Conservation (phyloP, 2,113 vertebrate species). For the Orcinus orca region DNA sequence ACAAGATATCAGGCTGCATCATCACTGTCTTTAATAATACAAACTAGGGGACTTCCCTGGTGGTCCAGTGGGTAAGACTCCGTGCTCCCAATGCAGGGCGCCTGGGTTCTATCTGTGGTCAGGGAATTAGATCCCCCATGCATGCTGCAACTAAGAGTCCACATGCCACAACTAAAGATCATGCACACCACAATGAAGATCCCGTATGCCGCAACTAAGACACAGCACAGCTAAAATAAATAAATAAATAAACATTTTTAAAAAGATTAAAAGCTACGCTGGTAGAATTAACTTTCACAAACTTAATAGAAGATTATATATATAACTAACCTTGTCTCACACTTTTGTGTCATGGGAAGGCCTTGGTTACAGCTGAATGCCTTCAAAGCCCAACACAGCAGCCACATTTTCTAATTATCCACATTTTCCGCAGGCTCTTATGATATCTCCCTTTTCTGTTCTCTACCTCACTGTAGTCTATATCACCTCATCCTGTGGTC, state of each 20-base stretch:
- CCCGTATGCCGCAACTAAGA: too few species aligned
- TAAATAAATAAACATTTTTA: too few species aligned
- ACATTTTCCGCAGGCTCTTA: neutral
- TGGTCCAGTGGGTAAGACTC: too few species aligned
- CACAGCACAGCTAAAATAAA: too few species aligned
- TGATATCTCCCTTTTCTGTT: neutral
- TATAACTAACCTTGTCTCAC: neutral
- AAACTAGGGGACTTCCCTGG: neutral
- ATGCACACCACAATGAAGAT: too few species aligned
- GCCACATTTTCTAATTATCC: neutral
- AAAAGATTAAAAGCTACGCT: neutral
- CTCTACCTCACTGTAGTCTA: neutral
- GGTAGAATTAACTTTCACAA: neutral
- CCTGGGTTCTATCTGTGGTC: too few species aligned
- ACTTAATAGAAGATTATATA: neutral
- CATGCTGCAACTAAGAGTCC: too few species aligned
- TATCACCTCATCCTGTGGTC: neutral
- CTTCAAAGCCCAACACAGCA: neutral
- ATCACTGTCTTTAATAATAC: slow-evolving; percentile 4
- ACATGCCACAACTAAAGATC: too few species aligned
- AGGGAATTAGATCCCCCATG: too few species aligned
- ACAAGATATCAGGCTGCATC: neutral
- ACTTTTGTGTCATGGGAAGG: neutral
- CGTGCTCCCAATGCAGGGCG: too few species aligned
- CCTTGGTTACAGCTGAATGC: neutral